Conservation (phyloP, 1,140 invertebrate genomes). For the Zaprionus ghesquierei region DNA sequence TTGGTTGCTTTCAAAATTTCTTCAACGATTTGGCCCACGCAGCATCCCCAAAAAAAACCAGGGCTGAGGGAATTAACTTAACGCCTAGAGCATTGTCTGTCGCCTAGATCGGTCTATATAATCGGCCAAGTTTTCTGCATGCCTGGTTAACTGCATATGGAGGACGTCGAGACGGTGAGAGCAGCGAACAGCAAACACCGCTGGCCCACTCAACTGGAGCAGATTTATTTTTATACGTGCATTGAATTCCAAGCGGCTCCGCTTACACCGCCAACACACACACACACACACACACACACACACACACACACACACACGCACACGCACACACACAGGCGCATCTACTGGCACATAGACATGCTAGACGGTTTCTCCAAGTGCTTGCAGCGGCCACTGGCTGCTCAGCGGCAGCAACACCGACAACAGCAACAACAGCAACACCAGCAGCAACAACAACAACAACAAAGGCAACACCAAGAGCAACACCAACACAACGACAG, state of each 20-base stretch:
- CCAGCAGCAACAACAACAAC: not conserved
- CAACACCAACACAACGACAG: slow-evolving; percentile 5
- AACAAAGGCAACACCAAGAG: not conserved
- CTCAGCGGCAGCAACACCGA: not conserved
- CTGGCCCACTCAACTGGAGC: slow-evolving; percentile 58
- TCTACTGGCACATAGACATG: not conserved
- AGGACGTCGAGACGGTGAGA: not conserved
- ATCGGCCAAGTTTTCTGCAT: too few relatives aligned
- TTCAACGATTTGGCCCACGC: not conserved
- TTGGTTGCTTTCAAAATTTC: not conserved
- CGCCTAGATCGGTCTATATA: not conserved
- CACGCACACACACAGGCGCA: not conserved
- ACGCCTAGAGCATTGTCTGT: not conserved
- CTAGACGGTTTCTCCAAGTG: slow-evolving; percentile 30
- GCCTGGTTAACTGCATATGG: slow-evolving; percentile 43
- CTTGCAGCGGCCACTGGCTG: slow-evolving; percentile 26
- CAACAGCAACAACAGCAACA: not conserved
- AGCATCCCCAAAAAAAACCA: slow-evolving; percentile 3
- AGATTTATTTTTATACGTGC: slow-evolving; percentile 77
- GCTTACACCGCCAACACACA: slow-evolving; percentile 61
- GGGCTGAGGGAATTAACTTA: slow-evolving; percentile 4
- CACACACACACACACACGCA: not conserved
- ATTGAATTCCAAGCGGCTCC: slow-evolving; percentile 79
- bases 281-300: not conserved
- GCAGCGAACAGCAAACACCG: not conserved